Evolutionary conservation across 1,140 invertebrate species (phyloP).

Genomic region (Papilio glaucus): DNA sequence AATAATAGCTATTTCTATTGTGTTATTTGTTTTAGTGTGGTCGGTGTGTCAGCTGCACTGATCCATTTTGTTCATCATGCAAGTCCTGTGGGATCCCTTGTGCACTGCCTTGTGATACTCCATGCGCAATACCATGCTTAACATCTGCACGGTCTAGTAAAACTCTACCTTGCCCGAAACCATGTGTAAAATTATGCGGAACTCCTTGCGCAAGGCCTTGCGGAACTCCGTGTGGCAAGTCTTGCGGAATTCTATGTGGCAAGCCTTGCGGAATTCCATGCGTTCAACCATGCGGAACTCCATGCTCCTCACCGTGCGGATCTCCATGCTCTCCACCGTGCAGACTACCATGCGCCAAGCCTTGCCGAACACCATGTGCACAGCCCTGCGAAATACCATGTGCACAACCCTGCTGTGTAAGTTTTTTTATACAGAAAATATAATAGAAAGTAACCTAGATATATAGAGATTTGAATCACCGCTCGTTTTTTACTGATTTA

Average conservation of each 20-base stretch:
- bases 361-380: slow-evolving; percentile 11
- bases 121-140: neutral
- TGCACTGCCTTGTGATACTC: neutral
- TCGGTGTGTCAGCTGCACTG: neutral
- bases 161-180: neutral
- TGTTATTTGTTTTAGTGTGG: slow-evolving; percentile 17
- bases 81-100: slow-evolving; percentile 9
- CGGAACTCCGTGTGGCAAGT: neutral
- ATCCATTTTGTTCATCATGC: neutral
- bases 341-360: neutral
- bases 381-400: neutral
- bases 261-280: neutral
- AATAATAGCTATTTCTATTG: too few species aligned
- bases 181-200: neutral
- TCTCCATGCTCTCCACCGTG: neutral
- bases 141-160: neutral
- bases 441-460: too few species aligned
- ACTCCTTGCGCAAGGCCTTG: neutral
- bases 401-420: neutral
- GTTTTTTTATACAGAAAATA: neutral
- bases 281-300: neutral
- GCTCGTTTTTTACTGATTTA: too few species aligned
- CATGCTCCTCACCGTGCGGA: neutral
- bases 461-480: too few species aligned
- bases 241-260: neutral